Base-by-base conservation (phyloP, 2,113 vertebrate genomes). In the Nannospalax galili region DNA sequence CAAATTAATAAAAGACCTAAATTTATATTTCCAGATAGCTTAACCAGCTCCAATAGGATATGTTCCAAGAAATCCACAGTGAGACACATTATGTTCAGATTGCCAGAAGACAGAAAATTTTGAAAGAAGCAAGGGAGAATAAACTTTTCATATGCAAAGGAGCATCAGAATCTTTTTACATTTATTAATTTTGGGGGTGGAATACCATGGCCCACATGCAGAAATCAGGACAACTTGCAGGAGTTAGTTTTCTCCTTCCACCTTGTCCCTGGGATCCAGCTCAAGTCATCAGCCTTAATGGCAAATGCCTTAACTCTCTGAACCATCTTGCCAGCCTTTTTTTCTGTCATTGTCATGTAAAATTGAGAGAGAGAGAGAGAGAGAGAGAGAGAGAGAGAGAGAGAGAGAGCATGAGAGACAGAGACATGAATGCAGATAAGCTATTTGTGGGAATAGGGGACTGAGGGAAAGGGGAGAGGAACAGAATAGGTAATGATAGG, bases 1-100 rank as follows among this genome's bases (percentile, higher is more conserved):
- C 74, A 48, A 81, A 67, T 95, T 78, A 65, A 67, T 73, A 90
- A 89, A 90, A 90, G n/a, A 90, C 37, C 28, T 30, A 52, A 73
- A 60, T 90, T 69, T 87, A 24, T 75, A 69, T 9, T 22, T 91
- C 16, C 28, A 91, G 74, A 42, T 82, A 87, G 40, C 67, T 93
- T 62, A 90, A 32, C 42, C 32, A 78, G 45, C 52, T 84, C 32
- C 30, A 60, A 37, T 10, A 81, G 26, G 79, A 90, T 79, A 79
- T 87, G 67, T 81, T 35, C n/a, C 60, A 80, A 90, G 87, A 81
- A 45, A 77, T 52, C 30, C 75, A 32, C 26, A 52, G 16, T 20
- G 26, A 48, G 12, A 42, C 14, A 9, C 22, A 58, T 73, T 74
- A 48, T 74, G 67, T 67, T 82, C 52, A 84, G 56, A 88, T 62